Evolutionary conservation across 2,113 vertebrate species (phyloP).

Genomic region (Rutilus rutilus): DNA sequence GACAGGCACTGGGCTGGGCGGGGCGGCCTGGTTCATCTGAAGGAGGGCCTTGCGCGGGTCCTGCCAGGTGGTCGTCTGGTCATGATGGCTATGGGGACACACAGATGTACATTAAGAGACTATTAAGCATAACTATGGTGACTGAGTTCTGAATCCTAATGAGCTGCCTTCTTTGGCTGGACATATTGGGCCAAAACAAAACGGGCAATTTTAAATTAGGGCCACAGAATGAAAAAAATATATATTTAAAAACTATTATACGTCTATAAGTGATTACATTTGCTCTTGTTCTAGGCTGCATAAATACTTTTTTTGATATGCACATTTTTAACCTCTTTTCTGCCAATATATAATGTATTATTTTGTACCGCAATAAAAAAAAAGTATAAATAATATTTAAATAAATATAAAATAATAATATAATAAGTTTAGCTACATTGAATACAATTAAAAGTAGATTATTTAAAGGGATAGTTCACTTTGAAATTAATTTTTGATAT

Average conservation of each 20-base stretch:
- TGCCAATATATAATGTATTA: no score
- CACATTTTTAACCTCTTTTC: no score
- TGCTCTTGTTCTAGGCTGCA: not conserved
- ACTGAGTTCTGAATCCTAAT: not conserved
- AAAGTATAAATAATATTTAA: no score
- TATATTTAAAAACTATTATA: not conserved
- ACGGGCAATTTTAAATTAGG: not conserved
- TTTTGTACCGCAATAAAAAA: no score
- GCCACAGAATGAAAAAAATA: no score
- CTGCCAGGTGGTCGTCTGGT: constrained; percentile 98
- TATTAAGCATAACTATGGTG: not conserved
- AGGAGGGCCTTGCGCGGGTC: constrained; percentile 95
- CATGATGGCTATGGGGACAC: constrained; percentile 85
- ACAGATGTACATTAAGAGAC: not conserved
- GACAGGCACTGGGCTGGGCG: constrained; percentile 84
- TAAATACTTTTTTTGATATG: not conserved
- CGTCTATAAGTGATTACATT: not conserved
- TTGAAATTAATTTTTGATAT: no score
- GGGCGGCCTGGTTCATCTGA: constrained; percentile 88
- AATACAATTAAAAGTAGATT: not conserved
- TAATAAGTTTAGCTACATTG: not conserved
- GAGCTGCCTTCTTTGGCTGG: not conserved
- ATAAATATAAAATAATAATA: no score
- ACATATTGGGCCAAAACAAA: not conserved
- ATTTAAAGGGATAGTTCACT: no score